These are phyloP conservation scores for Drosophila equinoxialis DNA, from an alignment of 1,140 invertebrate genomes.

Conservation along the genomic window DNA sequence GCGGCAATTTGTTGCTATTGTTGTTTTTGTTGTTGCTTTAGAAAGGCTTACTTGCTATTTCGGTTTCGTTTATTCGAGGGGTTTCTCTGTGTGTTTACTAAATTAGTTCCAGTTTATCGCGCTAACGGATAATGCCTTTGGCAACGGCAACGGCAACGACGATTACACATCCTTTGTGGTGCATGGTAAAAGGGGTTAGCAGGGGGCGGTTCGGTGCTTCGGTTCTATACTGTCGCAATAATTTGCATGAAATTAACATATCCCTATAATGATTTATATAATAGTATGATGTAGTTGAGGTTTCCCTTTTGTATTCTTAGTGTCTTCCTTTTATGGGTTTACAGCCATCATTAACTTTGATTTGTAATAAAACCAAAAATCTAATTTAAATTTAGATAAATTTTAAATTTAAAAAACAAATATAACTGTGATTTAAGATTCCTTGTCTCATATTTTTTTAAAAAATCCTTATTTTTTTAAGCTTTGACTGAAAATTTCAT, in stretches of 20 bases:
- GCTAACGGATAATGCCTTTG: conserved; percentile 40
- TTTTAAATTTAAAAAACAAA: too few species aligned
- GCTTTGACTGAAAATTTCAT: too few species aligned
- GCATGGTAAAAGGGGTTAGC: not conserved
- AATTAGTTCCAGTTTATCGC: conserved; percentile 76
- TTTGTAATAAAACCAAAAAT: not conserved
- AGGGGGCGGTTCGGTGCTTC: not conserved
- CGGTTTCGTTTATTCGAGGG: conserved; percentile 43
- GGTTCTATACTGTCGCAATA: not conserved
- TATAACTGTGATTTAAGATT: too few species aligned
- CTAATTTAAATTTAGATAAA: too few species aligned
- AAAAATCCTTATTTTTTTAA: too few species aligned
- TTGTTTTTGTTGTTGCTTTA: not conserved
- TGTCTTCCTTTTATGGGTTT: not conserved
- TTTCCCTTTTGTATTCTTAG: not conserved
- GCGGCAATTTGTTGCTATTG: not conserved
- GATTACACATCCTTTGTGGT: conserved; percentile 7
- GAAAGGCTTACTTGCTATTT: conserved; percentile 22
- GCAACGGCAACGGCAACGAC: conserved; percentile 17
- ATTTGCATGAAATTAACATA: conserved; percentile 59
- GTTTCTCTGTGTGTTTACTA: conserved; percentile 44
- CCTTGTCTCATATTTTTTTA: too few species aligned
- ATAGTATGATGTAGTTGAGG: not conserved
- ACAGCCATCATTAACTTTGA: not conserved
- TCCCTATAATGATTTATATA: conserved; percentile 11